Percentiles rank a stretch among this genome's conserved stretches.
These are phyloP conservation scores for Smutsia gigantea DNA, from an alignment of 2,797 vertebrate species.

Conservation along the genomic window DNA sequence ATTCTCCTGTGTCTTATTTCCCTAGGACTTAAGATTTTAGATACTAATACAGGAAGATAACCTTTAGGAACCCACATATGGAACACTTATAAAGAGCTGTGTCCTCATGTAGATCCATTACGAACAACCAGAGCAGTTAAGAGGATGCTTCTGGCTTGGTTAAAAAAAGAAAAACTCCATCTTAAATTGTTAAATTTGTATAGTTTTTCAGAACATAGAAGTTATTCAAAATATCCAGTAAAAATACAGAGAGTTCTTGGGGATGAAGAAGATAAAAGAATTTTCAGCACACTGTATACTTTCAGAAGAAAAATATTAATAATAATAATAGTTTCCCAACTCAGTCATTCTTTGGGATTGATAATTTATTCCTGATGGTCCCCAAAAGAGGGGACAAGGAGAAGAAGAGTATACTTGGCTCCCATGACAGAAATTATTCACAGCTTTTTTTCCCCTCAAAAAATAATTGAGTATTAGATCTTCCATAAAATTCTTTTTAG, in stretches of 20 bases:
- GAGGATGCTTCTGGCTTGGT: not conserved
- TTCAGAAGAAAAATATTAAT: slow-evolving; percentile 64
- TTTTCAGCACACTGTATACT: slow-evolving; percentile 40
- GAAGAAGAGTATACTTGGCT: slow-evolving; percentile 41
- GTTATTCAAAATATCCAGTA: slow-evolving; percentile 61
- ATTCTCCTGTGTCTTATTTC: not conserved
- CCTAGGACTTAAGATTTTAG: not conserved
- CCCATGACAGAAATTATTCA: slow-evolving; percentile 47
- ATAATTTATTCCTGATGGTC: slow-evolving; percentile 66
- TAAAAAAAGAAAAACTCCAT: not conserved
- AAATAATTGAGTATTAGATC: slow-evolving; percentile 35
- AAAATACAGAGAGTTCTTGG: slow-evolving; percentile 58
- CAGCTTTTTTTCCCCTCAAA: slow-evolving; percentile 14
- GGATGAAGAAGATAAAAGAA: slow-evolving; percentile 59
- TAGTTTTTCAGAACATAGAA: slow-evolving; percentile 42
- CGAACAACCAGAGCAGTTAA: not conserved
- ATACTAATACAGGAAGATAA: not conserved
- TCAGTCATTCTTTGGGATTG: slow-evolving; percentile 54
- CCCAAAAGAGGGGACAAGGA: not conserved
- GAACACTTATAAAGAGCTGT: not conserved
- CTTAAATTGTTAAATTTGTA: slow-evolving; percentile 27
- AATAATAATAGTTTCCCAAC: slow-evolving; percentile 64
- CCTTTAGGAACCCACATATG: not conserved
- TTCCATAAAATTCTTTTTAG: slow-evolving; percentile 47
- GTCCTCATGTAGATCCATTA: not conserved